These are phyloP conservation scores for Andrena camellia DNA, from an alignment of 2,888 invertebrate species.

Conservation along the genomic window DNA sequence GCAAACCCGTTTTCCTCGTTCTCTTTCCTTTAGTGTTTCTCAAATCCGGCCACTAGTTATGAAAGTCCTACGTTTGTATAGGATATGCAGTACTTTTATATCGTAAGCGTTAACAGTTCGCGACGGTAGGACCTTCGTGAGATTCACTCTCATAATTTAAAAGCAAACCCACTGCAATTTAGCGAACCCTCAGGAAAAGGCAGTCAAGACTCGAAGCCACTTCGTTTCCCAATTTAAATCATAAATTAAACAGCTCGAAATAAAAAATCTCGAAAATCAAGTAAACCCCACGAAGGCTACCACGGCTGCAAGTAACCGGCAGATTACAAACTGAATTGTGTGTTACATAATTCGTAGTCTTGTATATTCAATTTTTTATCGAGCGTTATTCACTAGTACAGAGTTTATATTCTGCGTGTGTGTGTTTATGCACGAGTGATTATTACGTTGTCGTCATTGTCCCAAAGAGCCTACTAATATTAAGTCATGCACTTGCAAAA, in stretches of 20 bases:
- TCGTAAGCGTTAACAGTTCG: conserved; percentile 76
- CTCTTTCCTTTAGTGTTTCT: conserved; percentile 24
- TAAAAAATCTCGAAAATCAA: conserved; percentile 22
- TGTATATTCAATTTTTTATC: conserved; percentile 69
- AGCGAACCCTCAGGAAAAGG: not conserved
- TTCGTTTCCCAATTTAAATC: not conserved
- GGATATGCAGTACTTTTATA: conserved; percentile 78
- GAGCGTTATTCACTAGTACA: conserved; percentile 72
- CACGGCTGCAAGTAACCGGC: conserved; percentile 67
- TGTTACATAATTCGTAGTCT: conserved; percentile 74
- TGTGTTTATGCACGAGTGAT: conserved; percentile 27
- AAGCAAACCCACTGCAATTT: too few relatives aligned
- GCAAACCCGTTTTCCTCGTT: conserved; percentile 38
- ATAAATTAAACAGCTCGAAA: not conserved
- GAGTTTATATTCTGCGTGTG: conserved; percentile 59
- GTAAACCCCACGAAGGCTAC: conserved; percentile 62
- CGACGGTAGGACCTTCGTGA: conserved; percentile 68
- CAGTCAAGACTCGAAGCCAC: not conserved
- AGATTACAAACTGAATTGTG: conserved; percentile 76
- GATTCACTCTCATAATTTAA: conserved; percentile 26
- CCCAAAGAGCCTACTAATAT: conserved; percentile 61
- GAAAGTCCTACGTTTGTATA: conserved; percentile 76
- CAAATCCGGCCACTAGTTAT: conserved; percentile 60
- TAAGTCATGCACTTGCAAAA: conserved; percentile 74
- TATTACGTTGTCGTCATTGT: conserved; percentile 58